Percentiles rank a stretch among this genome's conserved stretches.
These are phyloP conservation scores for Drosophila fuyamai DNA, from an alignment of 1,140 invertebrate genomes.

Conservation along the genomic window DNA sequence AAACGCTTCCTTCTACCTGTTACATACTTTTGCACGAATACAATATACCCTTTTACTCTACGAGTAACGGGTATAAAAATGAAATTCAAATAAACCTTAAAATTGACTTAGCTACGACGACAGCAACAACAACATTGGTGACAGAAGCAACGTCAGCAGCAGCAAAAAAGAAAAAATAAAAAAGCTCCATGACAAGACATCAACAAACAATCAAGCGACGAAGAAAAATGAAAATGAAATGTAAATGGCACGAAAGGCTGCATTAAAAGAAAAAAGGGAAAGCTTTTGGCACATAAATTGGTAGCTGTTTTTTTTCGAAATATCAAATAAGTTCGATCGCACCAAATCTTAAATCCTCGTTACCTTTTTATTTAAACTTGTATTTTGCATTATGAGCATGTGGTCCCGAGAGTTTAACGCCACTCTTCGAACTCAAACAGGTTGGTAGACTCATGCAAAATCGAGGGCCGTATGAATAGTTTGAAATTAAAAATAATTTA, in stretches of 20 bases:
- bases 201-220: conserved; percentile 52
- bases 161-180: conserved; percentile 45
- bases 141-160: conserved; percentile 23
- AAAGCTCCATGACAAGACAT: conserved; percentile 59
- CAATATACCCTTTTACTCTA: no score
- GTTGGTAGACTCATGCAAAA: conserved; percentile 21
- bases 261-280: conserved; percentile 15
- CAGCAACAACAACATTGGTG: conserved; percentile 31
- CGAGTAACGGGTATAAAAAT: no score
- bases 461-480: conserved; percentile 29
- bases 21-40: no score
- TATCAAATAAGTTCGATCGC: conserved; percentile 22
- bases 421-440: conserved; percentile 61
- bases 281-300: conserved; percentile 10
- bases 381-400: conserved; percentile 6
- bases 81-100: conserved; percentile 81
- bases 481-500: neutral
- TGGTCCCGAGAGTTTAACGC: conserved; percentile 36
- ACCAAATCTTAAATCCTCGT: conserved; percentile 2
- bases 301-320: neutral
- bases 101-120: conserved; percentile 70
- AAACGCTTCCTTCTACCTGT: no score
- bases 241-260: conserved; percentile 34
- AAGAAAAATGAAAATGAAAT: conserved; percentile 42
- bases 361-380: conserved; percentile 12